These are phyloP conservation scores for Stegana nigrithorax DNA, from an alignment of 2,888 invertebrate genomes.

Conservation along the genomic window DNA sequence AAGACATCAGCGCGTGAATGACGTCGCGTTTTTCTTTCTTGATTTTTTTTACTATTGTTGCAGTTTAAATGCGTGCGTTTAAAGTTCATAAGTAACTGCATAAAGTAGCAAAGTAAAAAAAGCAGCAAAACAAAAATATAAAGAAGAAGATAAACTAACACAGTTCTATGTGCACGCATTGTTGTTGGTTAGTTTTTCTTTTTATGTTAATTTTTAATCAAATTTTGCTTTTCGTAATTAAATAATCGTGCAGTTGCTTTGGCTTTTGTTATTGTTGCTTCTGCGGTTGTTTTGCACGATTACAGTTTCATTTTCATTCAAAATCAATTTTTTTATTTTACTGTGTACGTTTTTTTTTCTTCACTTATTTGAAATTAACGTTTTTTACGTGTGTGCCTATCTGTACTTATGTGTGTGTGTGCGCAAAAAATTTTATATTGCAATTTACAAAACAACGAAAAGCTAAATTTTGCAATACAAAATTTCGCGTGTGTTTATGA, in stretches of 20 bases:
- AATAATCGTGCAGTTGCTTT: not conserved
- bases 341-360: not conserved
- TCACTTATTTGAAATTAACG: not conserved
- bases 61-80: not conserved
- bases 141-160: not conserved
- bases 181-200: not conserved
- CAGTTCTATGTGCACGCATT: not conserved
- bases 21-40: conserved; percentile 20
- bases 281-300: not conserved
- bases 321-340: not conserved
- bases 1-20: conserved; percentile 44
- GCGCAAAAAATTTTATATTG: not conserved
- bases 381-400: not conserved
- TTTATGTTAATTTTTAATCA: not conserved
- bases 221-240: not conserved
- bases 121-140: not conserved
- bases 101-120: conserved; percentile 16
- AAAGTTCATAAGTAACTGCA: not conserved
- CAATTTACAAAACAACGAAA: no score
- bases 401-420: not conserved
- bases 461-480: not conserved
- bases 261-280: not conserved
- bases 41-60: conserved; percentile 6
- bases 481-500: not conserved
- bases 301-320: not conserved